Percentiles rank a stretch among this genome's conserved stretches.
Conservation (phyloP, 30 jellyfish, hydroid and myxozoan genomes). For the Turritopsis dohrnii region DNA sequence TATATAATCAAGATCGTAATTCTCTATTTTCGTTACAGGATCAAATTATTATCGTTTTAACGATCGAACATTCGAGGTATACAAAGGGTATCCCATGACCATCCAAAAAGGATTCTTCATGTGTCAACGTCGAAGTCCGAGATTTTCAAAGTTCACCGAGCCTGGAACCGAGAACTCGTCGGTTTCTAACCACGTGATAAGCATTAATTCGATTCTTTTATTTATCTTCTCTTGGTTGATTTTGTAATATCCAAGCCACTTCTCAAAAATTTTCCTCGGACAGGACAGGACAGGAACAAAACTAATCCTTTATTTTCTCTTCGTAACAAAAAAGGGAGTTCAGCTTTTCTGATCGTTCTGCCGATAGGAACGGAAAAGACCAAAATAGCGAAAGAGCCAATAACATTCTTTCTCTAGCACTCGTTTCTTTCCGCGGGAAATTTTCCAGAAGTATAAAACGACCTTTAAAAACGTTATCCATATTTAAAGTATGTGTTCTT, state of each 20-base stretch:
- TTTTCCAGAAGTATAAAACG: too few relatives aligned
- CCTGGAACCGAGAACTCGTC: background rate
- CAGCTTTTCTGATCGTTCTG: too few relatives aligned
- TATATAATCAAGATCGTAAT: background rate
- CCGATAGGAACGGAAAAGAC: too few relatives aligned
- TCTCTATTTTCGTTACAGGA: constrained; percentile 34
- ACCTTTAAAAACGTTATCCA: too few relatives aligned
- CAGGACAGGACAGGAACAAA: too few relatives aligned
- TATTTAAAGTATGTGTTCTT: background rate
- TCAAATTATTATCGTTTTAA: constrained; percentile 71
- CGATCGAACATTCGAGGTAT: constrained; percentile 36
- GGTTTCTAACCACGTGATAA: background rate
- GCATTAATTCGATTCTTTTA: background rate
- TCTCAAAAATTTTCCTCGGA: too few relatives aligned
- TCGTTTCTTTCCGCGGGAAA: too few relatives aligned
- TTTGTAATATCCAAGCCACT: background rate
- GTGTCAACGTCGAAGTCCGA: constrained; percentile 22
- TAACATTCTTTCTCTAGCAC: too few relatives aligned
- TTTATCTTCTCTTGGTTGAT: background rate
- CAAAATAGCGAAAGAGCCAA: too few relatives aligned
- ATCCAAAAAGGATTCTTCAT: constrained; percentile 41
- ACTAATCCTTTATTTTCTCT: too few relatives aligned
- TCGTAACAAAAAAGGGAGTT: too few relatives aligned
- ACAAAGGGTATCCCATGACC: constrained; percentile 53
- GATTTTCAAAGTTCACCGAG: background rate